Evolutionary conservation across 2,888 invertebrate genomes (phyloP).

Genomic region (Hetaerina titia): DNA sequence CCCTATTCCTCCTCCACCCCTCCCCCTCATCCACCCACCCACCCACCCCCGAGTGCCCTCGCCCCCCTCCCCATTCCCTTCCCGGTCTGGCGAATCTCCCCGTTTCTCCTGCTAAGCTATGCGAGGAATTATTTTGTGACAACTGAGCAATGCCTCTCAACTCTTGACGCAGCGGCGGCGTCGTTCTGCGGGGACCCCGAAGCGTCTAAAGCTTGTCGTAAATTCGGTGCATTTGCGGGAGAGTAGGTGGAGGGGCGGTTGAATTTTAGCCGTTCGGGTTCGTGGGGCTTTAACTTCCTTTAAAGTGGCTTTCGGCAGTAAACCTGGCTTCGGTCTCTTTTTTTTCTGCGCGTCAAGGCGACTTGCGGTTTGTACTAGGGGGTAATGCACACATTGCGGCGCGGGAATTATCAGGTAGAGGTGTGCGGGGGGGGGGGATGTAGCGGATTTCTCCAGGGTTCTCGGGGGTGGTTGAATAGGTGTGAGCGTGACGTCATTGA

Average conservation of each 20-base stretch:
- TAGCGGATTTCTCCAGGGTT: background rate
- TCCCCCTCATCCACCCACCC: background rate
- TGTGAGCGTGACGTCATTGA: background rate
- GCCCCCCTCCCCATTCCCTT: background rate
- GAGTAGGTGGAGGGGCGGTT: background rate
- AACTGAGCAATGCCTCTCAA: constrained; percentile 58
- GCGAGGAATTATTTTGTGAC: constrained; percentile 63
- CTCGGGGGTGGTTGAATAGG: background rate
- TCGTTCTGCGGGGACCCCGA: background rate
- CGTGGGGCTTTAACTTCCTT: constrained; percentile 20
- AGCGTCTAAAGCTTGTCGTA: constrained; percentile 28
- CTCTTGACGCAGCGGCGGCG: constrained; percentile 23
- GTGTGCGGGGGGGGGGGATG: background rate
- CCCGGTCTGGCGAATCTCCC: background rate
- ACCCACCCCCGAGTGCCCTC: background rate
- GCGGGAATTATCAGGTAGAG: background rate
- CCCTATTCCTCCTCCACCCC: background rate
- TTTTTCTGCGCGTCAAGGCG: background rate
- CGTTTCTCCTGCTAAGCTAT: constrained; percentile 36
- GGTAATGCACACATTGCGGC: background rate
- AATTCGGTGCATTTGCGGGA: constrained; percentile 27
- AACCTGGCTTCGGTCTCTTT: background rate
- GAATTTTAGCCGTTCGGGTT: background rate
- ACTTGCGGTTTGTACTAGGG: background rate
- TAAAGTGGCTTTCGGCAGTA: constrained; percentile 27